A percentile compares a stretch with the other conserved stretches of the same genome.
phyloP scores from a whole-genome alignment of 2,113 vertebrate species.

The Nothocercus nigrocapillus region DNA sequence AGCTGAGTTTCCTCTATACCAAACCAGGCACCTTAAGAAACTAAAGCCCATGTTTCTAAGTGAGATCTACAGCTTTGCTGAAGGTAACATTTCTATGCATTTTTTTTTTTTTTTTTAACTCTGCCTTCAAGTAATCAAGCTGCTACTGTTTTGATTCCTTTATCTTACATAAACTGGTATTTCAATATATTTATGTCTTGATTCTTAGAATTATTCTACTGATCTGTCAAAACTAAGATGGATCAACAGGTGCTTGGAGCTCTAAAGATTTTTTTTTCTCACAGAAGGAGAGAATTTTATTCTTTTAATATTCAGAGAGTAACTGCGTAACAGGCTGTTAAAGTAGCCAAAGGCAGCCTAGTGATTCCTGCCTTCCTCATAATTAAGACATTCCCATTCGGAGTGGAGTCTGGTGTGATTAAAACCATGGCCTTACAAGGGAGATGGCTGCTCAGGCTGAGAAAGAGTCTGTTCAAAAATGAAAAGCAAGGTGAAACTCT shows the following conservation, averaged over 20 bases:
- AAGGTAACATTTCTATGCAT: background rate
- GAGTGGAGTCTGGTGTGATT: background rate
- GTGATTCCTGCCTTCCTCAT: background rate
- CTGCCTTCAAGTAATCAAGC: background rate
- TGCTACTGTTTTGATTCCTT: accelerated
- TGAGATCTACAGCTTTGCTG: background rate
- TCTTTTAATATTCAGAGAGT: background rate
- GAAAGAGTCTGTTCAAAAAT: background rate
- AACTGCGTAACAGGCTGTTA: background rate
- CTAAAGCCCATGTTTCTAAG: background rate
- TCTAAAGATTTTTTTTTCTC: background rate
- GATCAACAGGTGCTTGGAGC: background rate
- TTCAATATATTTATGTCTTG: background rate
- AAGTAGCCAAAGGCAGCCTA: background rate
- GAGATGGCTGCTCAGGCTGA: too few species aligned
- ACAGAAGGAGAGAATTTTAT: too few species aligned
- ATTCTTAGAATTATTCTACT: too few species aligned
- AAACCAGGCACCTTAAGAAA: background rate
- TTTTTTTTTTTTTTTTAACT: background rate
- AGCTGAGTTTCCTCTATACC: background rate
- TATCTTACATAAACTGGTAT: background rate
- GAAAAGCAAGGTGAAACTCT: background rate
- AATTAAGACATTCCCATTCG: too few species aligned
- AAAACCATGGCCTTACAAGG: background rate
- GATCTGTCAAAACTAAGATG: background rate